Evolutionary conservation across 2,113 vertebrate genomes (phyloP), one percentile per base, ranked within the genome.

Genomic region (Aphyosemion australe): DNA sequence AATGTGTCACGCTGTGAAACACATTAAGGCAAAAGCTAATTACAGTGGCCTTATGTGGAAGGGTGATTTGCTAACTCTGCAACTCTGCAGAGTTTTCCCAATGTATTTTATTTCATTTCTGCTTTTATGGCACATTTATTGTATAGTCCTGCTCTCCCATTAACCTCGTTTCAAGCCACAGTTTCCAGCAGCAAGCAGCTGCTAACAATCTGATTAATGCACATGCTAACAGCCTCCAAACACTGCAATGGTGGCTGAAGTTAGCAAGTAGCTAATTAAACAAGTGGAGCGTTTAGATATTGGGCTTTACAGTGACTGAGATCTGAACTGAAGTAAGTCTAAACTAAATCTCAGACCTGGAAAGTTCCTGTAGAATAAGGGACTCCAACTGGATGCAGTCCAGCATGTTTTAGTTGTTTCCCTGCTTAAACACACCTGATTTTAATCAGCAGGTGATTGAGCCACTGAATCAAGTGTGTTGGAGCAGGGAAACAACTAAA

Each of bases 131-230:
- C 41, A 47, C 42, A 32, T 64, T 64, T 48, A 41, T 16, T 60
- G 61, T 69, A 21, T 43, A 31, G 21, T 52, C 54, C 8, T 43
- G 14, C 8, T 13, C 56, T 54, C 34, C 21, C 45, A 65, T 76
- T 71, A 71, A 61, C 61, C 61, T 56, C 15, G 43, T 60, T 65
- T 50, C 56, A 61, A 51, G 21, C 3, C 31, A 9, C 14, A 42
- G 47, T 61, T 39, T 60, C 42, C 3, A 48, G 19, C 41, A 49
- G 32, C 39, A 61, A 46, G 21, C 20, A 59, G 26, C 39, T 46
- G 16, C 47, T 18, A 31, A 37, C 26, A 65, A 20, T 32, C 19
- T 46, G 16, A 57, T 47, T 12, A 41, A 53, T 52, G 11, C 11
- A n/a, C n/a, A 41, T 6, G 14, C 32, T n/a, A 26, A 9, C 6